These are phyloP conservation scores for Helogale parvula DNA, from an alignment of 2,113 vertebrate species.

Conservation along the genomic window DNA sequence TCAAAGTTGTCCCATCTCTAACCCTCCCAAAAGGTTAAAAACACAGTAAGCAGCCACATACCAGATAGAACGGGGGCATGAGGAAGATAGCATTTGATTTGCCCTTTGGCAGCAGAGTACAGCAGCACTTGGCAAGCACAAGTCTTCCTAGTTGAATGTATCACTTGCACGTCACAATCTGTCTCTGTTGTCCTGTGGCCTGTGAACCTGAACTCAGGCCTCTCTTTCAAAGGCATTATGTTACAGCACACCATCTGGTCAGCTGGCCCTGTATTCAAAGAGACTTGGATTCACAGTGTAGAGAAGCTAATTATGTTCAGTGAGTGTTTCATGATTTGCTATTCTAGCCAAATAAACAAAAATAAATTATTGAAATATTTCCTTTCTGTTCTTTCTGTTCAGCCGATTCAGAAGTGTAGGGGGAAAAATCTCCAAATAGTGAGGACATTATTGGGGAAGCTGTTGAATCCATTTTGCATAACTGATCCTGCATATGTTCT, in stretches of 20 bases:
- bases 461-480: constrained; percentile 49
- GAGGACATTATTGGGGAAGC: constrained; percentile 66
- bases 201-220: constrained; percentile 78
- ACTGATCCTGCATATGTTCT: constrained; percentile 57
- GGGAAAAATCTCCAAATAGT: constrained; percentile 29
- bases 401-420: constrained; percentile 53
- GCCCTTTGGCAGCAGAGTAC: constrained; percentile 50
- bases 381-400: constrained; percentile 64
- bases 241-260: constrained; percentile 82
- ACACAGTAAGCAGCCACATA: not conserved
- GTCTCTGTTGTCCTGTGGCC: constrained; percentile 36
- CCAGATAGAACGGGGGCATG: not conserved
- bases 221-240: constrained; percentile 71
- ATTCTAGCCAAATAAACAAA: constrained; percentile 83
- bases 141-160: not conserved
- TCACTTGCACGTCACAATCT: constrained; percentile 37
- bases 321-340: constrained; percentile 77
- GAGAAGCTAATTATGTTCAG: constrained; percentile 82
- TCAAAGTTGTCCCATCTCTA: not conserved
- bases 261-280: constrained; percentile 64
- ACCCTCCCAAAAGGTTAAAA: not conserved
- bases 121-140: constrained; percentile 38
- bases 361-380: constrained; percentile 84
- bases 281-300: constrained; percentile 70
- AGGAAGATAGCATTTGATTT: constrained; percentile 29